phyloP scores from a whole-genome alignment of 2,113 vertebrate genomes.

The Urocolius indicus region DNA sequence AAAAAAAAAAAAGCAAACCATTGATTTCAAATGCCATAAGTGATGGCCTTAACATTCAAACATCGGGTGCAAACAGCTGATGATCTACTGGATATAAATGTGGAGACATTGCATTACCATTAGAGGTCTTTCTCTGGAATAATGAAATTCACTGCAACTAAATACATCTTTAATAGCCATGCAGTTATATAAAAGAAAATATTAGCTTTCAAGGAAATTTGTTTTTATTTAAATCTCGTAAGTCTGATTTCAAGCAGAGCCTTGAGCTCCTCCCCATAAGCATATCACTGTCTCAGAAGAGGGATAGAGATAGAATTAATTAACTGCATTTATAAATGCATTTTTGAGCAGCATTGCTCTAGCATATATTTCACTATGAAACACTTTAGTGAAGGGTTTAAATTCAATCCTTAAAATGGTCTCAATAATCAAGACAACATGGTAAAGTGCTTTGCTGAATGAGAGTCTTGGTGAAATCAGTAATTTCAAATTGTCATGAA shows the following conservation, averaged over 20 bases:
- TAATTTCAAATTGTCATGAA: not conserved
- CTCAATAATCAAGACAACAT: not conserved
- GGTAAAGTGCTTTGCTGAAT: not conserved
- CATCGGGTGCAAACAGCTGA: not conserved
- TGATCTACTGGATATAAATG: not conserved
- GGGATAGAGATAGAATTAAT: not conserved
- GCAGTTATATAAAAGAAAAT: not conserved
- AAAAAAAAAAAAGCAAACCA: not conserved
- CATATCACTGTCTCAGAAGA: not conserved
- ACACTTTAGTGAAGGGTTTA: not conserved
- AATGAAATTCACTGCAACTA: not conserved
- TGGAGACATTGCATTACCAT: not conserved
- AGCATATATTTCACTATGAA: not conserved
- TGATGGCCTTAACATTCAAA: not conserved
- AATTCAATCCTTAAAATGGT: not conserved
- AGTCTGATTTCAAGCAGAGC: not conserved
- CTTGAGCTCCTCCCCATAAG: not conserved
- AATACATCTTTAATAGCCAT: not conserved
- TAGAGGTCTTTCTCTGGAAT: not conserved
- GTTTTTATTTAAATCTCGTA: conserved; percentile 4
- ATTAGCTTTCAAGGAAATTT: not conserved
- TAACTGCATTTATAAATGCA: not conserved
- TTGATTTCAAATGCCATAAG: conserved; percentile 57
- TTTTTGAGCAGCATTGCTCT: not conserved
- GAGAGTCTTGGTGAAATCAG: not conserved